phyloP scores from a whole-genome alignment of 2,888 invertebrate species.

The Kryphioiulus occultus region DNA sequence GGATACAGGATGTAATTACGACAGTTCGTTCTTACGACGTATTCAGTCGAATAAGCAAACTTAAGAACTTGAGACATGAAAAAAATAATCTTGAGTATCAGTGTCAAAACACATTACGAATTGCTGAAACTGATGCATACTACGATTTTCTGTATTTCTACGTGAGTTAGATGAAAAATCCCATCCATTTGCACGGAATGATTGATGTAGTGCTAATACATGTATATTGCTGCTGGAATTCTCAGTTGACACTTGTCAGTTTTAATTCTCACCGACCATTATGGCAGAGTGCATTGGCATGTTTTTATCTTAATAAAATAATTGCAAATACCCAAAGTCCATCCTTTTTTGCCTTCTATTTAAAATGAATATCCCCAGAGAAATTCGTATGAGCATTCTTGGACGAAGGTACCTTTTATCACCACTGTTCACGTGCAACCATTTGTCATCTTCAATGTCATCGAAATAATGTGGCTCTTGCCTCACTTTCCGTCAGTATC shows the following conservation, averaged over 20 bases:
- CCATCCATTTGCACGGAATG: too few species aligned
- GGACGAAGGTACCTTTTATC: slow-evolving; percentile 1
- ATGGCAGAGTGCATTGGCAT: not conserved
- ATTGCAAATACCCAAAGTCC: not conserved
- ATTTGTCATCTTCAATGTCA: slow-evolving; percentile 23
- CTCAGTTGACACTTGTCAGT: not conserved
- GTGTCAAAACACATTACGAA: too few species aligned
- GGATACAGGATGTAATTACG: too few species aligned
- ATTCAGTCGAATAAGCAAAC: too few species aligned
- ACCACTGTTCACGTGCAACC: not conserved
- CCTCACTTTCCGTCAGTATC: not conserved
- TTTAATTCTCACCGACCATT: not conserved
- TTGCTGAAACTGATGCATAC: too few species aligned
- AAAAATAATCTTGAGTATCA: too few species aligned
- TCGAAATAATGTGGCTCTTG: not conserved
- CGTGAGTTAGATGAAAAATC: too few species aligned
- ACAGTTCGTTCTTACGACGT: too few species aligned
- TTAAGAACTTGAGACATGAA: too few species aligned
- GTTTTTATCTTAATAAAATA: not conserved
- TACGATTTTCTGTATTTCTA: too few species aligned
- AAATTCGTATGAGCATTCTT: not conserved
- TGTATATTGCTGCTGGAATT: not conserved
- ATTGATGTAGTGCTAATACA: too few species aligned
- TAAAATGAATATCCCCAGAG: not conserved
- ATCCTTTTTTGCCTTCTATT: not conserved